Evolutionary conservation across 1,140 invertebrate genomes (phyloP).

Genomic region (Plectus sambesii): DNA sequence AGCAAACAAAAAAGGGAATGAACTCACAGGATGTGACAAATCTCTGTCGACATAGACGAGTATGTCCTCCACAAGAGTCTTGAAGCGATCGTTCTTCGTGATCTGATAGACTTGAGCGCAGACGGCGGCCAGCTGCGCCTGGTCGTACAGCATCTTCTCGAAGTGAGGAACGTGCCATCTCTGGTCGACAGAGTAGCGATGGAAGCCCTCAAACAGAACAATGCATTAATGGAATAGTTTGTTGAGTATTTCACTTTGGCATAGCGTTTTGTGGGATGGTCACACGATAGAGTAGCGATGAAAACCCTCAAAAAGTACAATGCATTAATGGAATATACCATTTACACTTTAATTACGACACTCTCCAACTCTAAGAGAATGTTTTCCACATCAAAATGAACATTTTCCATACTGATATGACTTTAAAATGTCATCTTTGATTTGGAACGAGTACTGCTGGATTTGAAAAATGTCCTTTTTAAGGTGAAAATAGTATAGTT

Average conservation of each 20-base stretch:
- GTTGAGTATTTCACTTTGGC: no score
- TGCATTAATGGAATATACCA: no score
- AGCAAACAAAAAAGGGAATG: slow-evolving; percentile 9
- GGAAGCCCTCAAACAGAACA: slow-evolving; percentile 60
- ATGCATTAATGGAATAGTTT: no score
- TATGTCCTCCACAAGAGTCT: slow-evolving; percentile 64
- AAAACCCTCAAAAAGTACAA: slow-evolving; percentile 60
- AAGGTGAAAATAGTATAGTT: no score
- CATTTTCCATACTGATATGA: no score
- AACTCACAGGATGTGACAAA: slow-evolving; percentile 55
- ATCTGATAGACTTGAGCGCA: slow-evolving; percentile 70
- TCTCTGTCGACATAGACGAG: slow-evolving; percentile 70
- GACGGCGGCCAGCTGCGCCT: slow-evolving; percentile 69
- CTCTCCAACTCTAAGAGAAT: no score
- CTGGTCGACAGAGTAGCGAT: slow-evolving; percentile 77
- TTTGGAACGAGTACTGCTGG: no score
- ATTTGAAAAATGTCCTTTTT: no score
- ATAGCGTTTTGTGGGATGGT: no score
- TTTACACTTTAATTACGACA: no score
- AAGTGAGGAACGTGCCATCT: slow-evolving; percentile 94
- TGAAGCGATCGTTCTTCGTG: slow-evolving; percentile 51
- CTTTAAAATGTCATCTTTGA: no score
- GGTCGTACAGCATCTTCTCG: slow-evolving; percentile 97
- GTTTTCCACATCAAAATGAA: no score
- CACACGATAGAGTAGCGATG: slow-evolving; percentile 82